Percentiles rank a stretch among this genome's conserved stretches.
Evolutionary conservation across 2,113 vertebrate genomes (phyloP).

Genomic region (Clarias gariepinus): DNA sequence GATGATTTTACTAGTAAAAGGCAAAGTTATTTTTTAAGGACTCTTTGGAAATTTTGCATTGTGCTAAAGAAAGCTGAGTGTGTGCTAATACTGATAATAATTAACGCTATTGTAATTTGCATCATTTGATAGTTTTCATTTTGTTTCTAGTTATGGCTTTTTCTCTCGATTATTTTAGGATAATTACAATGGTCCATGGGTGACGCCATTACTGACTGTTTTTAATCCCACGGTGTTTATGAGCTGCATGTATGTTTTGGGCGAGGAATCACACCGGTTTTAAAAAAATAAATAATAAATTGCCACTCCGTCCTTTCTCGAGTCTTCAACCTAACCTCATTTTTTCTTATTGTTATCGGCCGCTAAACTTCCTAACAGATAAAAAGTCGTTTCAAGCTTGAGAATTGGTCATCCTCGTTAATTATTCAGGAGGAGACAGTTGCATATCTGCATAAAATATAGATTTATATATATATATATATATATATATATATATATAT

Average conservation of each 20-base stretch:
- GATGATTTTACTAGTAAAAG: not conserved
- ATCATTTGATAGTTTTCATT: not conserved
- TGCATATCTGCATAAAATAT: constrained; percentile 76
- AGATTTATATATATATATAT: constrained; percentile 30
- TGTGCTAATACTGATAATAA: not conserved
- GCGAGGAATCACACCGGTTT: not conserved
- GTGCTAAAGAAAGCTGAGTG: not conserved
- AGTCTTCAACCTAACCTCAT: not conserved
- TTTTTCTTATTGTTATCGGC: constrained; percentile 57
- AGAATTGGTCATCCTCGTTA: constrained; percentile 59
- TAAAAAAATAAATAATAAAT: not conserved
- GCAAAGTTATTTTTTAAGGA: not conserved
- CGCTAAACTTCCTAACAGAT: constrained; percentile 56
- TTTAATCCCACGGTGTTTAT: not conserved
- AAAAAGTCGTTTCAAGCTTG: constrained; percentile 62
- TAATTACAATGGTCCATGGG: not conserved
- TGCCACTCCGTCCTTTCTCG: not conserved
- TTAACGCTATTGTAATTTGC: not conserved
- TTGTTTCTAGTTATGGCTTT: not conserved
- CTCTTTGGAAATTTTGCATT: not conserved
- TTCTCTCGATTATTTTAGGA: not conserved
- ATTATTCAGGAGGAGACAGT: constrained; percentile 65
- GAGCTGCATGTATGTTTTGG: not conserved
- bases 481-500: constrained; percentile 53
- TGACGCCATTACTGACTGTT: not conserved